A percentile compares a stretch with the other conserved stretches of the same genome.
phyloP scores from a whole-genome alignment of 2,888 invertebrate genomes.

The Xestia xanthographa region DNA sequence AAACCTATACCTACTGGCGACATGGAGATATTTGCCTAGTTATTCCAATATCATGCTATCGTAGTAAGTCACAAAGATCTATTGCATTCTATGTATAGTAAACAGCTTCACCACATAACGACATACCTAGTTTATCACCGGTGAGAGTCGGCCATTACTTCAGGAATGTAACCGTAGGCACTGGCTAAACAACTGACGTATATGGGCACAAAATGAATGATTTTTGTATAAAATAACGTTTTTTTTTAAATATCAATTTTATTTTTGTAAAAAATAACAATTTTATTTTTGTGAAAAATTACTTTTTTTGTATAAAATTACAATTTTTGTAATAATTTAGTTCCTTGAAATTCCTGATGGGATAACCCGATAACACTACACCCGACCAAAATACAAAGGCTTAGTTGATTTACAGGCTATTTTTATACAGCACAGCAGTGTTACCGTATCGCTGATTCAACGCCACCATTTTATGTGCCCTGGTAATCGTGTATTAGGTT shows the following conservation, averaged over 20 bases:
- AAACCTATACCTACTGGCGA: not conserved
- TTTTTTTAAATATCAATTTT: no score
- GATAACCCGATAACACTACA: not conserved
- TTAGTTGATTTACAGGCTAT: not conserved
- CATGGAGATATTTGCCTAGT: not conserved
- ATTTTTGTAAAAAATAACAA: no score
- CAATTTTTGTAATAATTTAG: no score
- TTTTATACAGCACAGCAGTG: not conserved
- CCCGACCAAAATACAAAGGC: not conserved
- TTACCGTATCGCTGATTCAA: conserved; percentile 19
- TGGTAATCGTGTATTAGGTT: conserved; percentile 17
- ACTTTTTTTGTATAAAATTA: no score
- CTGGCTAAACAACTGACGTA: not conserved
- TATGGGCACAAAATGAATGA: no score
- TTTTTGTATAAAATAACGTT: no score
- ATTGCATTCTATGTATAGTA: conserved; percentile 1
- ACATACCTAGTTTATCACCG: conserved; percentile 21
- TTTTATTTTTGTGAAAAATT: no score
- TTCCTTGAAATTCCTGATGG: not conserved
- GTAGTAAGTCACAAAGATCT: not conserved
- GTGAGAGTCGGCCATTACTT: conserved; percentile 23
- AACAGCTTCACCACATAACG: not conserved
- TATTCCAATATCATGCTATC: not conserved
- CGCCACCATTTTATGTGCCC: not conserved
- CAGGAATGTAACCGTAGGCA: conserved; percentile 21